These are phyloP conservation scores for Dendrolimus pini DNA, from an alignment of 2,888 invertebrate species.

Conservation along the genomic window DNA sequence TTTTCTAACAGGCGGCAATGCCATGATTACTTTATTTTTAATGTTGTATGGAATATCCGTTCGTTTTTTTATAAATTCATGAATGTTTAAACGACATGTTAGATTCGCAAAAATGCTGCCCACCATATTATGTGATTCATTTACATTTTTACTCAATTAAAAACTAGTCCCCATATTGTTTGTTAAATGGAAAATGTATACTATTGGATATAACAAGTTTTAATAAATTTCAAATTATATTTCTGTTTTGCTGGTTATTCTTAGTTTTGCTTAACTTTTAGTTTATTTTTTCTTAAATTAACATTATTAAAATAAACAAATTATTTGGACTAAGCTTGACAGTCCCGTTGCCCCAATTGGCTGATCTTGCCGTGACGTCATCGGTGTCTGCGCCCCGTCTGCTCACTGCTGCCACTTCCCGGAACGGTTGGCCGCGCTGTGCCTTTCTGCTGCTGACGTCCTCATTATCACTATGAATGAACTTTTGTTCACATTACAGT, in stretches of 20 bases:
- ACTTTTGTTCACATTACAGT: constrained; percentile 25
- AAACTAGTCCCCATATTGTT: constrained; percentile 3
- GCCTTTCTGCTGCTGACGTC: constrained; percentile 52
- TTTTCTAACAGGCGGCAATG: constrained; percentile 10
- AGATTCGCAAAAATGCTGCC: too few relatives aligned
- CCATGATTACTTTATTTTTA: background rate
- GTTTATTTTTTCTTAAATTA: background rate
- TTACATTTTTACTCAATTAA: background rate
- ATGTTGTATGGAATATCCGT: background rate
- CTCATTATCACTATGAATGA: constrained; percentile 57
- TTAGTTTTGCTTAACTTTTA: too few relatives aligned
- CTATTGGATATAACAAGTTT: too few relatives aligned
- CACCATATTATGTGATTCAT: too few relatives aligned
- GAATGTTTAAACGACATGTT: background rate
- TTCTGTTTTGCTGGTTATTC: too few relatives aligned
- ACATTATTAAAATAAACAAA: constrained; percentile 10
- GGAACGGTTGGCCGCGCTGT: constrained; percentile 56
- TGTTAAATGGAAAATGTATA: too few relatives aligned
- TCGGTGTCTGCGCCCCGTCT: constrained; percentile 63
- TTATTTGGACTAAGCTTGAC: constrained; percentile 34
- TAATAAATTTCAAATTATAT: too few relatives aligned
- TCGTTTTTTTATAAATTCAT: constrained; percentile 1
- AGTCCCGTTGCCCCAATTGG: constrained; percentile 56
- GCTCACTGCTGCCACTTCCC: constrained; percentile 63
- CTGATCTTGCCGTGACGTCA: constrained; percentile 56